Conservation (phyloP, 2,888 invertebrate species). For the Drosophila mercatorum region DNA sequence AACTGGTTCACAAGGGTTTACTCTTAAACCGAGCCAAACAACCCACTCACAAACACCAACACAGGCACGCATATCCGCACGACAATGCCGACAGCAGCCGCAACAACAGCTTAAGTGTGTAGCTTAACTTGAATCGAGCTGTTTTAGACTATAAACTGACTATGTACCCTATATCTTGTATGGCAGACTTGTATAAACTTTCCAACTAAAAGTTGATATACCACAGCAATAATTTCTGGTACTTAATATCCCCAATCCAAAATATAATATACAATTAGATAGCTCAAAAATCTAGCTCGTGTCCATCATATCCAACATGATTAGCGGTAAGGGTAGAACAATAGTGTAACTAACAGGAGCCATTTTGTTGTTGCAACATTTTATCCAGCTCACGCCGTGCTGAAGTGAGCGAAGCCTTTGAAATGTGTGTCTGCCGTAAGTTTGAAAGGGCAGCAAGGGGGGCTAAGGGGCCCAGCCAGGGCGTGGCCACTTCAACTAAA, state of each 20-base stretch:
- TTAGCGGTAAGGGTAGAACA: constrained; percentile 30
- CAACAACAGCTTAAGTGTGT: constrained; percentile 43
- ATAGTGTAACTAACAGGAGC: constrained; percentile 48
- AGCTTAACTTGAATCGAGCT: background rate
- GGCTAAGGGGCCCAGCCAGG: constrained; percentile 31
- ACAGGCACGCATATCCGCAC: constrained; percentile 16
- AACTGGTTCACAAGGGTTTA: constrained; percentile 74
- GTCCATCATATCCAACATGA: background rate
- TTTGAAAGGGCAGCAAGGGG: background rate
- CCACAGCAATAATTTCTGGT: no score
- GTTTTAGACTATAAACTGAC: constrained; percentile 1
- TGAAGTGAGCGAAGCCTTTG: constrained; percentile 64
- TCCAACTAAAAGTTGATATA: no score
- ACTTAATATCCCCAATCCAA: no score
- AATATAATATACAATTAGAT: no score
- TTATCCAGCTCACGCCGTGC: constrained; percentile 38
- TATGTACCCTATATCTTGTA: constrained; percentile 18
- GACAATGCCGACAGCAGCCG: constrained; percentile 46
- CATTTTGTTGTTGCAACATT: constrained; percentile 67
- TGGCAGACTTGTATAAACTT: no score
- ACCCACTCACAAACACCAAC: constrained; percentile 20
- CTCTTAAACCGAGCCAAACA: constrained; percentile 42
- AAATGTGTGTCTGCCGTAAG: constrained; percentile 60
- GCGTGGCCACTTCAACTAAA: constrained; percentile 73
- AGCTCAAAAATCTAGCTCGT: no score